Conservation (phyloP, 2,888 invertebrate species). For the Aspidapion aeneum region DNA sequence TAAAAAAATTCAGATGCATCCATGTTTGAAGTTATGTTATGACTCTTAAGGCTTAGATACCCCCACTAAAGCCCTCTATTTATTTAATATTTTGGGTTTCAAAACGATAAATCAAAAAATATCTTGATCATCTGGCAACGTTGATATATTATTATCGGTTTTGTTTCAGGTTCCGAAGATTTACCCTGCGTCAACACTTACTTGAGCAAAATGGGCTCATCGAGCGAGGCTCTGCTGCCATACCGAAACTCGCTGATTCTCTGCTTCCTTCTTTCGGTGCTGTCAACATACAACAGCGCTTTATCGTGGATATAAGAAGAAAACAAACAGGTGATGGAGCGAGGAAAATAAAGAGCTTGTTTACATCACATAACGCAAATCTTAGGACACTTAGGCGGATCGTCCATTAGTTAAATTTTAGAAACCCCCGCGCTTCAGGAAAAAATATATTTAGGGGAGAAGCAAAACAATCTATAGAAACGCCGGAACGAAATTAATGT, state of each 20-base stretch:
- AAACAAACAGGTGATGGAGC: background rate
- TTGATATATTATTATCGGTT: no score
- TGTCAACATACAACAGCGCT: constrained; percentile 22
- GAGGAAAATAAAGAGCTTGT: background rate
- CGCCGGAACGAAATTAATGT: background rate
- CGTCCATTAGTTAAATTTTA: background rate
- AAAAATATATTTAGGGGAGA: background rate
- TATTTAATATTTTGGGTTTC: no score
- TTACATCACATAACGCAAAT: background rate
- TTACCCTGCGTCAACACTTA: constrained; percentile 44
- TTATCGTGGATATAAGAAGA: constrained; percentile 11
- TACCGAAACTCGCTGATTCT: constrained; percentile 15
- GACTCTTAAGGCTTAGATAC: no score
- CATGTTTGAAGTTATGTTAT: no score
- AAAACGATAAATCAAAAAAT: no score
- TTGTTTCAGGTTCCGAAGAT: constrained; percentile 44
- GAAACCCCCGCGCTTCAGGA: background rate
- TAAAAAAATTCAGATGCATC: no score
- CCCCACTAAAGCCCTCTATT: no score
- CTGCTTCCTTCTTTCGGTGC: constrained; percentile 28
- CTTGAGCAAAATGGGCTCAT: constrained; percentile 39
- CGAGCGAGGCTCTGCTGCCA: constrained; percentile 18
- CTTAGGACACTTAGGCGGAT: background rate
- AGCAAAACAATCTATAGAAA: background rate
- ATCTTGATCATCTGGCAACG: no score